Evolutionary conservation across 1,140 invertebrate species (phyloP).

Genomic region (Drosophila gunungcola): DNA sequence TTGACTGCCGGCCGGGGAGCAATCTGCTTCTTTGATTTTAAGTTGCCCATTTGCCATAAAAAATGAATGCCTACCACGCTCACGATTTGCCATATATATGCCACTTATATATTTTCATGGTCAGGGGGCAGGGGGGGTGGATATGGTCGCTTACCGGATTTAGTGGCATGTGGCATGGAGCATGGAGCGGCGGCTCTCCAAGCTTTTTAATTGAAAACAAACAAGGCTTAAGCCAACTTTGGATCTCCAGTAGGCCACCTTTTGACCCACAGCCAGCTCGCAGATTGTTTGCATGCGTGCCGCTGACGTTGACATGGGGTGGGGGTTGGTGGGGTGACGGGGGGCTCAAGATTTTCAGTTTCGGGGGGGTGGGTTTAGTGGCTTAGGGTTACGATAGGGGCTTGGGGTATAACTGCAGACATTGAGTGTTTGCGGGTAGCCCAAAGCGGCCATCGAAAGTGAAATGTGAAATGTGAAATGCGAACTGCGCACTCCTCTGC

Average conservation of each 20-base stretch:
- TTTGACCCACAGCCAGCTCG: conserved; percentile 18
- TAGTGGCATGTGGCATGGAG: background rate
- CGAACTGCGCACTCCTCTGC: conserved; percentile 28
- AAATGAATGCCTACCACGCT: conserved; percentile 16
- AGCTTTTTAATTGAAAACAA: conserved; percentile 81
- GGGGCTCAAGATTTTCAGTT: background rate
- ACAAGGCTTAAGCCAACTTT: conserved; percentile 62
- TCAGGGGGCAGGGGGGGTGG: too few relatives aligned
- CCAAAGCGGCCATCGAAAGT: conserved; percentile 62
- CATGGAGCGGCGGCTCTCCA: background rate
- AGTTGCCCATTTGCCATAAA: conserved; percentile 35
- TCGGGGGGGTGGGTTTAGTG: background rate
- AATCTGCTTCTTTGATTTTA: conserved; percentile 45
- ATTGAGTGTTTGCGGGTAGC: conserved; percentile 52
- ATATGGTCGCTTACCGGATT: conserved; percentile 13
- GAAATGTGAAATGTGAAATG: conserved; percentile 27
- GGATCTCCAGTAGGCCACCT: conserved; percentile 19
- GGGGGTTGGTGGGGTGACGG: conserved; percentile 18
- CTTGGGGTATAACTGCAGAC: background rate
- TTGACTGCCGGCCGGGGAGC: conserved; percentile 53
- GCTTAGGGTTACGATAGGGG: background rate
- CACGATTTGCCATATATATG: background rate
- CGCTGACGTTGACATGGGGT: conserved; percentile 60
- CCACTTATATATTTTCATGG: too few relatives aligned
- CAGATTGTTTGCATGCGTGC: conserved; percentile 73